phyloP scores from a whole-genome alignment of 2,797 vertebrate genomes.

The Lacerta viridis region DNA sequence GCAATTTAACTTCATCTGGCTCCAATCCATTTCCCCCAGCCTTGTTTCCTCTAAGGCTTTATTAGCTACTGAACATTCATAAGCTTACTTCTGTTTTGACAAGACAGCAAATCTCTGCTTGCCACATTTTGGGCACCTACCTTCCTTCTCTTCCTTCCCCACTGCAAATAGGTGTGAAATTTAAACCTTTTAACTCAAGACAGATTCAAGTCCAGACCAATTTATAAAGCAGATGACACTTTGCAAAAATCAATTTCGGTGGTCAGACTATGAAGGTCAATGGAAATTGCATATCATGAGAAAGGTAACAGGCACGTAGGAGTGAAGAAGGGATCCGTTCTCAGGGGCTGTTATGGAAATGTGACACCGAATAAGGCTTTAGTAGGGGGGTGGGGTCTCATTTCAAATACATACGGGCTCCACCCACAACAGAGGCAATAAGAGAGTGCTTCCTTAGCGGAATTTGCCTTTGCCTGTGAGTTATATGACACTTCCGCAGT shows the following conservation, averaged over 20 bases:
- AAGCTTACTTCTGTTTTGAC: conserved; percentile 64
- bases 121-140: conserved; percentile 25
- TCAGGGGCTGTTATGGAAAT: conserved; percentile 55
- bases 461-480: not conserved
- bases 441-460: too few relatives aligned
- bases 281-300: conserved; percentile 62
- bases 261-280: conserved; percentile 69
- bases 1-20: conserved; percentile 45
- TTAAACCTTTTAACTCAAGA: conserved; percentile 71
- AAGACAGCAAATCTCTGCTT: conserved; percentile 65
- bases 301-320: conserved; percentile 54
- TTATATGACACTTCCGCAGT: conserved; percentile 22
- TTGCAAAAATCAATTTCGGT: conserved; percentile 74
- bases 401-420: conserved; percentile 25
- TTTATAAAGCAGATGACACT: conserved; percentile 75
- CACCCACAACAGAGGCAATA: not conserved
- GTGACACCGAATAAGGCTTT: conserved; percentile 48
- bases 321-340: conserved; percentile 60
- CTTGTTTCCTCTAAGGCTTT: conserved; percentile 62
- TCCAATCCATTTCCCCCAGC: conserved; percentile 3
- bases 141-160: conserved; percentile 35
- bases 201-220: conserved; percentile 69
- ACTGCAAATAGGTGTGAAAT: conserved; percentile 66
- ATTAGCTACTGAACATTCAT: conserved; percentile 65
- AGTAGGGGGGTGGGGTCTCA: conserved; percentile 16